Evolutionary conservation across 2,113 vertebrate species (phyloP).

Genomic region (Sinocyclocheilus grahami): DNA sequence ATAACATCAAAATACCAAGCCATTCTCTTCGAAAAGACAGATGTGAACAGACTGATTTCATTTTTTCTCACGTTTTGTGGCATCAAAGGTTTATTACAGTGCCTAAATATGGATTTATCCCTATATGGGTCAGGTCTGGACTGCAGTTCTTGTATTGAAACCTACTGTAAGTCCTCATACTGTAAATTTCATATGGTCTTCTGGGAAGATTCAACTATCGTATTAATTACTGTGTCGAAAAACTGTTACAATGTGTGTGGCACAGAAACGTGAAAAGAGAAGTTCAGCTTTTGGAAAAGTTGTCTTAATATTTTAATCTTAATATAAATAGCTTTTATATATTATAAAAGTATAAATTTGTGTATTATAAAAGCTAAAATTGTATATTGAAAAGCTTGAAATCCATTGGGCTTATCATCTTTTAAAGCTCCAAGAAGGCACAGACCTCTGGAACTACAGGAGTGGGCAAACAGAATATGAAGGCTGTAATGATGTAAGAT

Average conservation of each 20-base stretch:
- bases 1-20: not conserved
- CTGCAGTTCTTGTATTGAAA: not conserved
- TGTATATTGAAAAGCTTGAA: not conserved
- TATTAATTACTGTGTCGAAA: conserved; percentile 55
- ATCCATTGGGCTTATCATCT: conserved; percentile 5
- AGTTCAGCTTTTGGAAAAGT: conserved; percentile 55
- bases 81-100: conserved; percentile 26
- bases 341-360: not conserved
- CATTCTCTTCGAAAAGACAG: not conserved
- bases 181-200: conserved; percentile 18
- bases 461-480: conserved; percentile 67
- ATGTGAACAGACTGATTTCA: not conserved
- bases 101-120: not conserved
- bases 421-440: not conserved
- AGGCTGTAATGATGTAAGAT: conserved; percentile 70
- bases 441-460: conserved; percentile 63
- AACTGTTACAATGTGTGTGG: conserved; percentile 58
- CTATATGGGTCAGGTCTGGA: not conserved
- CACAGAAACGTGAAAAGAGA: conserved; percentile 14
- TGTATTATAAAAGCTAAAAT: not conserved
- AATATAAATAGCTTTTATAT: conserved; percentile 48
- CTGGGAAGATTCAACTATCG: conserved; percentile 56
- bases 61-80: not conserved
- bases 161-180: not conserved
- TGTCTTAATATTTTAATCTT: conserved; percentile 54